Evolutionary conservation across 2,888 invertebrate genomes (phyloP).

Genomic region (Eueremaeus valkanovi): DNA sequence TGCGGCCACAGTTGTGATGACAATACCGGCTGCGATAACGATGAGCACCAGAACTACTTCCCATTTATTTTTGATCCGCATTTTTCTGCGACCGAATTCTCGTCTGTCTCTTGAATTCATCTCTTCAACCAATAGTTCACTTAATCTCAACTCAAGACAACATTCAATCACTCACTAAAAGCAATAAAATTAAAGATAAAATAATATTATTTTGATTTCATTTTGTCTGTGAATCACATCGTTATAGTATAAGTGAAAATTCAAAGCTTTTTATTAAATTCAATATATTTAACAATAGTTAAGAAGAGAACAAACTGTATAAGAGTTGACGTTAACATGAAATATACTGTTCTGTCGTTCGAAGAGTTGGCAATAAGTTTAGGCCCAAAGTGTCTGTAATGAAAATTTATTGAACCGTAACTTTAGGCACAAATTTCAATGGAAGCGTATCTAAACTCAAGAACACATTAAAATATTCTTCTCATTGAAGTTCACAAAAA

Average conservation of each 20-base stretch:
- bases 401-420: constrained; percentile 12
- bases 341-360: not conserved
- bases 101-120: constrained; percentile 7
- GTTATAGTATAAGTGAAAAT: too few relatives aligned
- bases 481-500: not conserved
- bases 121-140: too few relatives aligned
- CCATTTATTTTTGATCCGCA: constrained; percentile 39
- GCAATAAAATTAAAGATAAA: too few relatives aligned
- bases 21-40: constrained; percentile 40
- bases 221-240: too few relatives aligned
- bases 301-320: too few relatives aligned
- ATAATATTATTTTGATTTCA: too few relatives aligned
- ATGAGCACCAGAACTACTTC: constrained; percentile 42
- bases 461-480: constrained; percentile 5
- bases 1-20: constrained; percentile 43
- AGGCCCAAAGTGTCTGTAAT: not conserved
- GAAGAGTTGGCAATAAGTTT: not conserved
- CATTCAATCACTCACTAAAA: too few relatives aligned
- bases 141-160: not conserved
- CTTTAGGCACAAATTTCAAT: constrained; percentile 18
- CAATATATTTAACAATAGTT: too few relatives aligned
- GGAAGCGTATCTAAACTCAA: constrained; percentile 21
- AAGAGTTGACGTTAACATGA: too few relatives aligned
- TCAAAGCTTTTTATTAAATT: too few relatives aligned
- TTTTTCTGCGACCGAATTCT: constrained; percentile 23